phyloP scores from a whole-genome alignment of 2,797 vertebrate genomes.

The Molossus molossus region DNA sequence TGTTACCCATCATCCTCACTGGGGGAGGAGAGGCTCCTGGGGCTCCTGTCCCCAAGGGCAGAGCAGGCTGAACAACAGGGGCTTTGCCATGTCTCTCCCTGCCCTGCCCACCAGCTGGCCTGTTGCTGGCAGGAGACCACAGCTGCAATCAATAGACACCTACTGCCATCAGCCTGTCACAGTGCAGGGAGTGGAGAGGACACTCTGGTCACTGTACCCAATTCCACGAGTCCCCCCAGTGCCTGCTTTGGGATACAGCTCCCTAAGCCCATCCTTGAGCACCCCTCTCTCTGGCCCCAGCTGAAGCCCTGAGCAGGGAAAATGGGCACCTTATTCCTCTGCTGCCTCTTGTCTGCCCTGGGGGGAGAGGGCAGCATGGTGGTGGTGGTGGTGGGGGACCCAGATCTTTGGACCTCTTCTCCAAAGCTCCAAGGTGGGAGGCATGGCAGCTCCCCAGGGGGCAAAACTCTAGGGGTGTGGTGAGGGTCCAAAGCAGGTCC shows the following conservation, averaged over 20 bases:
- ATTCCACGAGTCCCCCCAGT: neutral
- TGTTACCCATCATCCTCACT: neutral
- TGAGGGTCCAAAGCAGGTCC: neutral
- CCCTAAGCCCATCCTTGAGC: neutral
- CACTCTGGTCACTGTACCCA: neutral
- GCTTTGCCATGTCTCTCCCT: too few relatives aligned
- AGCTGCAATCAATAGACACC: neutral
- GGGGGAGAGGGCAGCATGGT: neutral
- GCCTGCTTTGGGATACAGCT: neutral
- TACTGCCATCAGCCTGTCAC: neutral
- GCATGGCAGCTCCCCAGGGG: neutral
- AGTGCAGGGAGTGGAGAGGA: accelerated
- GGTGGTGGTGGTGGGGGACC: accelerated
- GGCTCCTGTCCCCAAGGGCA: neutral
- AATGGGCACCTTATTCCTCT: neutral
- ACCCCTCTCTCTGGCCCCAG: accelerated
- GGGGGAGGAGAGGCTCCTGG: accelerated
- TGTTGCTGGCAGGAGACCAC: neutral
- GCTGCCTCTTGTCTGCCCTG: neutral
- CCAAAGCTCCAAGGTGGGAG: neutral
- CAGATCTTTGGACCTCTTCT: neutral
- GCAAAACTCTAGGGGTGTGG: neutral
- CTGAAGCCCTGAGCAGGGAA: neutral
- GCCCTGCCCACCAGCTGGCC: neutral
- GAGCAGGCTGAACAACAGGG: neutral